These are phyloP conservation scores for Thymelicus sylvestris DNA, from an alignment of 2,888 invertebrate genomes.

Conservation along the genomic window DNA sequence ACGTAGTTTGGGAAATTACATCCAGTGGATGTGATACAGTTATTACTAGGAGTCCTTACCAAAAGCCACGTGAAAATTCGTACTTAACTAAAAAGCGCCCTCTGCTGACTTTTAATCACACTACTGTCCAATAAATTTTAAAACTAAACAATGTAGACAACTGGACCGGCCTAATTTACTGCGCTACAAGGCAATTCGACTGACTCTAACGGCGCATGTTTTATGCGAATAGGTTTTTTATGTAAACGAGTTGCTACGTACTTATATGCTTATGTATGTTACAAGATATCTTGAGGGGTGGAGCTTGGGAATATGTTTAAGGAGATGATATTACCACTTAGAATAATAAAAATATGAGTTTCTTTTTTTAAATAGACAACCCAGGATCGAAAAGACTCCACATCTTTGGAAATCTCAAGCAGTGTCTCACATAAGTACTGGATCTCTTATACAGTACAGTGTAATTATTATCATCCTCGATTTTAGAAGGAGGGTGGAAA, in stretches of 20 bases:
- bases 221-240: conserved; percentile 61
- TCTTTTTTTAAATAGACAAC: too few relatives aligned
- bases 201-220: conserved; percentile 53
- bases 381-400: too few relatives aligned
- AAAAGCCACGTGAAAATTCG: too few relatives aligned
- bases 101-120: background rate
- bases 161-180: conserved; percentile 46
- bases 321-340: conserved; percentile 19
- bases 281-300: conserved; percentile 56
- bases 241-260: conserved; percentile 58
- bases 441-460: too few relatives aligned
- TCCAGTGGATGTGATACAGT: too few relatives aligned
- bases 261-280: conserved; percentile 42
- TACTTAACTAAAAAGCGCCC: background rate
- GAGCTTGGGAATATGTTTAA: conserved; percentile 7
- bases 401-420: too few relatives aligned
- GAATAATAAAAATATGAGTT: background rate
- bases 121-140: conserved; percentile 2
- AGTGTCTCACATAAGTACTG: too few relatives aligned
- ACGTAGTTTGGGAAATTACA: too few relatives aligned
- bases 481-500: too few relatives aligned
- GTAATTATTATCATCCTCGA: too few relatives aligned
- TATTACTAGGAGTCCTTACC: too few relatives aligned
- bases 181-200: conserved; percentile 48
- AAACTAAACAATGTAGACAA: conserved; percentile 11